Evolutionary conservation across 2,797 vertebrate genomes (phyloP), one percentile per base, ranked within the genome.

Genomic region (Dendrocincla tyrannina): DNA sequence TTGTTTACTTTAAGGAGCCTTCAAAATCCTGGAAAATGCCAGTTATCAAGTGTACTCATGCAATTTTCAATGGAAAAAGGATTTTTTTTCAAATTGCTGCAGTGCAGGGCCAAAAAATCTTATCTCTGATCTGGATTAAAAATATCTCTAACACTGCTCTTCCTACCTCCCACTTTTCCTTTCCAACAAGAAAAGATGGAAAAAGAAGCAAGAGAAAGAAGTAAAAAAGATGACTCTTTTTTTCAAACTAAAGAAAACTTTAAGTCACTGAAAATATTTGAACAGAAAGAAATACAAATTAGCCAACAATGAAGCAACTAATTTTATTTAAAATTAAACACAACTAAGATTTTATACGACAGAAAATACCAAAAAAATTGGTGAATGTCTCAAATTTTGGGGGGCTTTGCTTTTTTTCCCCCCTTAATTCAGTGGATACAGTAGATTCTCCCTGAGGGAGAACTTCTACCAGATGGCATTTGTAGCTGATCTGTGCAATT

Each of bases 211-310:
- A 89, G 76, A 90, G 68, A 88, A 64, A 91, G 47, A 91, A 20
- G 63, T 60, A 77, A 92, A 94, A 30, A 35, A 49, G 35, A 81
- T 37, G 14, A 27, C 18, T 16, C 79, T 63, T 72, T 74, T 89
- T 90, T 80, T 19, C 50, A 78, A 94, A 83, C 85, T 96, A 81
- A 91, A 85, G 63, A 91, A 77, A 91, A 89, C 53, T 89, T 95
- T 33, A 52, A 44, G 56, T 95, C 70, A 95, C 28, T 92, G 35
- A 76, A 96, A 80, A 69, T 91, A 95, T 46, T 37, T 92, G 53
- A 94, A 89, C 72, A 93, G 75, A 95, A 91, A 95, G 89, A 93
- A 96, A 96, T 93, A 97, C 95, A 96, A 83, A 95, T 94, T 87
- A 96, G 83, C 60, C 96, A 96, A 94, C 89, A 85, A 89, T 74